Evolutionary conservation across 2,113 vertebrate genomes (phyloP).

Genomic region (Oxyruncus cristatus): DNA sequence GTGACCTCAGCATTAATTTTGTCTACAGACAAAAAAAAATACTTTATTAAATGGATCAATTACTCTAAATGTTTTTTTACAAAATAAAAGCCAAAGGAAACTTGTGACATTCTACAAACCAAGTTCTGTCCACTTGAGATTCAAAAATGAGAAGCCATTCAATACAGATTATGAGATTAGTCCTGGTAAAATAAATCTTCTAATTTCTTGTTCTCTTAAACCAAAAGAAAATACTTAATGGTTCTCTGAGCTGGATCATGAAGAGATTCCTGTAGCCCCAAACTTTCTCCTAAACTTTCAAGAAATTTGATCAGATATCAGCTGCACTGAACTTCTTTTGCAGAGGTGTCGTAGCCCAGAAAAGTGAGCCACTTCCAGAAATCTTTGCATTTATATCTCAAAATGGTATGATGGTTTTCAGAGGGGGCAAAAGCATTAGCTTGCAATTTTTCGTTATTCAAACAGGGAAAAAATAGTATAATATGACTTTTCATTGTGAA

Average conservation of each 20-base stretch:
- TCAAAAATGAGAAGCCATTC: neutral
- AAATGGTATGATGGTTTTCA: neutral
- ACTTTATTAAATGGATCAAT: neutral
- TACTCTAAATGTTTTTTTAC: neutral
- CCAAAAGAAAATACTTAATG: neutral
- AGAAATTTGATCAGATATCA: neutral
- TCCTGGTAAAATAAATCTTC: neutral
- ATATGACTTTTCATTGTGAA: neutral
- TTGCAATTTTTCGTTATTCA: neutral
- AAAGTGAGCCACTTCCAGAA: neutral
- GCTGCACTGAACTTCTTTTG: neutral
- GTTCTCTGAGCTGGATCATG: neutral
- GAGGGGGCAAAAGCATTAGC: rapidly evolving
- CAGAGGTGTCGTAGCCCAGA: neutral
- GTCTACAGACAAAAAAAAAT: neutral
- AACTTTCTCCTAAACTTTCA: neutral
- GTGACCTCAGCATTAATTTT: neutral
- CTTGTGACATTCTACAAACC: neutral
- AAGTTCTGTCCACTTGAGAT: neutral
- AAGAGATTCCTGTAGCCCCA: neutral
- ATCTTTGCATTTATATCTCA: neutral
- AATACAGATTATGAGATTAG: neutral
- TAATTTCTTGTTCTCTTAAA: neutral
- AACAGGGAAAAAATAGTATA: neutral
- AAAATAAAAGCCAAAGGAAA: neutral